These are phyloP conservation scores for Gallinago nigripennis DNA, from an alignment of 2,797 vertebrate species.

Conservation along the genomic window DNA sequence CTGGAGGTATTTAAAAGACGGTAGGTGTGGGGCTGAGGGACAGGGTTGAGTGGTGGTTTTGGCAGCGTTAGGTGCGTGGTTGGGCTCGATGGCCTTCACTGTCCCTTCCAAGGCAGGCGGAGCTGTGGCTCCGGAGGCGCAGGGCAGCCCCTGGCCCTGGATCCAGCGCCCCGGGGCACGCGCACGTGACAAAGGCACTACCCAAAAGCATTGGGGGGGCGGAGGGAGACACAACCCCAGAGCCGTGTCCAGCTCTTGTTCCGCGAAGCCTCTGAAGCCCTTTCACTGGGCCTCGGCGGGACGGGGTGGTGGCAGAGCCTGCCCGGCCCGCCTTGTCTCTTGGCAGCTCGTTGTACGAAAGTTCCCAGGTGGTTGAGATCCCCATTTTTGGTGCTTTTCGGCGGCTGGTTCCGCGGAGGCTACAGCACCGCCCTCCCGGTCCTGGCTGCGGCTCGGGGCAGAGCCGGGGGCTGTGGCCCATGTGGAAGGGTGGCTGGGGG, in stretches of 20 bases:
- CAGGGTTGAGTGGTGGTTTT: neutral
- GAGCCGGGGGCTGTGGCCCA: no score
- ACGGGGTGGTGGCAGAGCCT: neutral
- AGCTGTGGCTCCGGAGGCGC: fast-evolving
- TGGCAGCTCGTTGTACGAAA: fast-evolving
- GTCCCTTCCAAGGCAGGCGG: neutral
- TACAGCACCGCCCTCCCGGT: no score
- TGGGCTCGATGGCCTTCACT: neutral
- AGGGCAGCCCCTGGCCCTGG: neutral
- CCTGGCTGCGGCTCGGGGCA: no score
- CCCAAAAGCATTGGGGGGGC: fast-evolving
- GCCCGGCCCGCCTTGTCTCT: fast-evolving
- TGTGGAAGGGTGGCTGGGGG: no score
- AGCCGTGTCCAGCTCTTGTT: neutral
- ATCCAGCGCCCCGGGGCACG: fast-evolving
- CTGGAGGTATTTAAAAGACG: neutral
- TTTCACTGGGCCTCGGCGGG: no score
- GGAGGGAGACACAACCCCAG: neutral
- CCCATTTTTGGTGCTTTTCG: neutral
- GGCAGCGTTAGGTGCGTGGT: neutral
- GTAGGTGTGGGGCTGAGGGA: neutral
- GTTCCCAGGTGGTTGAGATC: neutral
- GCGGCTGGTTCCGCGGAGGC: neutral
- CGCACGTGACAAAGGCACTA: neutral
- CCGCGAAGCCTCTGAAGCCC: no score